These are phyloP conservation scores for Isaurus tuberculatus DNA, from an alignment of 92 coral and sea anemone genomes.

Conservation along the genomic window DNA sequence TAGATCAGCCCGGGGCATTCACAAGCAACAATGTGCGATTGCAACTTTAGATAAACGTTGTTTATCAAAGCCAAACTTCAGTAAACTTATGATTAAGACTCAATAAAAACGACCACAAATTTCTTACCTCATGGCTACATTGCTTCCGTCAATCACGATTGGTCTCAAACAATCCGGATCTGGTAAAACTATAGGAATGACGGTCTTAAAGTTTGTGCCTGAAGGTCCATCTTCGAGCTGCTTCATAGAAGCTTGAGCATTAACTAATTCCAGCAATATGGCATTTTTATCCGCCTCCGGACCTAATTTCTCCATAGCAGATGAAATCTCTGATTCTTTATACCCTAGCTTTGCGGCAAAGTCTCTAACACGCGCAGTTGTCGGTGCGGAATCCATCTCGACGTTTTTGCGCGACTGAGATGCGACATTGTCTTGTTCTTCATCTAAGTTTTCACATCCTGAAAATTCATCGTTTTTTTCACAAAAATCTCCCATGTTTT, in stretches of 20 bases:
- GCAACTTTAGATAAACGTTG: conserved; percentile 39
- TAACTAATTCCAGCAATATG: conserved; percentile 80
- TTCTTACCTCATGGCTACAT: conserved; percentile 98
- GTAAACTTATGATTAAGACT: conserved; percentile 15
- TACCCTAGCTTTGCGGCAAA: conserved; percentile 90
- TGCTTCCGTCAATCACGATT: conserved; percentile 95
- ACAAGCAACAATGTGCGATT: conserved; percentile 2
- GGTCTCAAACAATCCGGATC: conserved; percentile 85
- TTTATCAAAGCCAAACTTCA: conserved; percentile 41
- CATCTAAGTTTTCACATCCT: conserved; percentile 20
- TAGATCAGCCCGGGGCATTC: conserved; percentile 34
- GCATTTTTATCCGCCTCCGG: conserved; percentile 84
- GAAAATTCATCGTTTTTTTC: neutral
- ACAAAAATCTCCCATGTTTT: neutral
- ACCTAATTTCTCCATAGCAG: conserved; percentile 84
- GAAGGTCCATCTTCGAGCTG: conserved; percentile 94
- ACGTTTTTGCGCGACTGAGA: conserved; percentile 38
- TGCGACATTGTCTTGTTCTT: neutral
- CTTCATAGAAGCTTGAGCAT: conserved; percentile 84
- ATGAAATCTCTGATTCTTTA: conserved; percentile 72
- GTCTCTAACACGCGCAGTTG: conserved; percentile 60
- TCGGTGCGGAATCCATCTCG: conserved; percentile 35
- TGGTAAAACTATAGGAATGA: conserved; percentile 50
- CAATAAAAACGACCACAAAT: conserved; percentile 24
- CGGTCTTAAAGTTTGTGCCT: conserved; percentile 41